Percentiles rank a stretch among this genome's conserved stretches.
Conservation (phyloP, 2,113 vertebrate species). For the Urocolius indicus region DNA sequence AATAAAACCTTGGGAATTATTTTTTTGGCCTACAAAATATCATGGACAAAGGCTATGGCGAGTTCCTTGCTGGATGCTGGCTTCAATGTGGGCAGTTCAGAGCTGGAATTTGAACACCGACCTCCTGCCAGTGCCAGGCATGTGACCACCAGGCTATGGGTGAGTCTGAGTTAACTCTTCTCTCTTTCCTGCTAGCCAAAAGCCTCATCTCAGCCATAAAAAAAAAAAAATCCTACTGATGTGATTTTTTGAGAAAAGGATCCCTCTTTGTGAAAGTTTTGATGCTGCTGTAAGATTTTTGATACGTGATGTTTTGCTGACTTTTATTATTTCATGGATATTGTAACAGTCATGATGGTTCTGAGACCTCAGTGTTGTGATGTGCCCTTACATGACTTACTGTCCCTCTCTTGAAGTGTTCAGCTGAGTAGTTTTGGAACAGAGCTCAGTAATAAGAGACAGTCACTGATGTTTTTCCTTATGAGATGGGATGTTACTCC, state of each 20-base stretch:
- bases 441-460: background rate
- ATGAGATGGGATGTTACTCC: fast-evolving
- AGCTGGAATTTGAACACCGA: background rate
- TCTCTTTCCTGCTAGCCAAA: background rate
- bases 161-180: background rate
- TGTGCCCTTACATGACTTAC: background rate
- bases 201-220: background rate
- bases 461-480: background rate
- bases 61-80: background rate
- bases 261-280: background rate
- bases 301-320: background rate
- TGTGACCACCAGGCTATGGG: background rate
- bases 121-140: fast-evolving
- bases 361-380: background rate
- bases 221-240: background rate
- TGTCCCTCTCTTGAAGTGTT: background rate
- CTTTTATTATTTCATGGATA: background rate
- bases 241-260: background rate
- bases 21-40: background rate
- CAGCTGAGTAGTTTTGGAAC: background rate
- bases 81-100: background rate
- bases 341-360: background rate
- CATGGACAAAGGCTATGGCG: background rate
- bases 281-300: background rate
- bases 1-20: background rate